Evolutionary conservation across 2,797 vertebrate species (phyloP).

Genomic region (Allobates femoralis): DNA sequence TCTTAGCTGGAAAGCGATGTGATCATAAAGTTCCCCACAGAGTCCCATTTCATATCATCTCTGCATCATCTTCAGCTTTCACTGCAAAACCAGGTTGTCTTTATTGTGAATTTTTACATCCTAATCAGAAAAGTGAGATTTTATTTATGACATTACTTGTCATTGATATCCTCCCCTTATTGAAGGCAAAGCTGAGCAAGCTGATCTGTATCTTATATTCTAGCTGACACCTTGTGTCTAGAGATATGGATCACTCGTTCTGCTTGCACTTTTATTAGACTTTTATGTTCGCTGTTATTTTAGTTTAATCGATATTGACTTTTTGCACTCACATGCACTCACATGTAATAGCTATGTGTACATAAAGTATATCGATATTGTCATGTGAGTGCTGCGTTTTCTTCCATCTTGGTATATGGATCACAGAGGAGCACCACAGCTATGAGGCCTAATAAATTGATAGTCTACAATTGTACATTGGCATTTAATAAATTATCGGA

Average conservation of each 20-base stretch:
- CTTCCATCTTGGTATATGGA: too few species aligned
- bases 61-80: conserved; percentile 25
- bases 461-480: too few species aligned
- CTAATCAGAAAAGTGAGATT: conserved; percentile 14
- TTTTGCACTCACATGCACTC: background rate
- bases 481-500: too few species aligned
- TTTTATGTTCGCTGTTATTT: background rate
- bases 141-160: conserved; percentile 41
- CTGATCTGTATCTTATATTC: conserved; percentile 7
- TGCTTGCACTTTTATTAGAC: conserved; percentile 1
- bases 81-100: background rate
- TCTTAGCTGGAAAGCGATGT: background rate
- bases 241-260: conserved; percentile 7
- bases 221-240: conserved; percentile 22
- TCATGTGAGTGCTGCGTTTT: too few species aligned
- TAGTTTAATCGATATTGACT: too few species aligned
- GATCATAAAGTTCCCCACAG: conserved; percentile 10
- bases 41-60: conserved; percentile 38
- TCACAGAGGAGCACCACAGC: too few species aligned
- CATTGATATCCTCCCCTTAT: conserved; percentile 23
- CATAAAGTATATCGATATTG: too few species aligned
- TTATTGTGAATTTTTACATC: conserved; percentile 13
- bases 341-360: background rate
- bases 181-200: conserved; percentile 45
- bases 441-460: too few species aligned